Conservation (phyloP, 1,140 invertebrate species). For the Lasaia peninsularis region DNA sequence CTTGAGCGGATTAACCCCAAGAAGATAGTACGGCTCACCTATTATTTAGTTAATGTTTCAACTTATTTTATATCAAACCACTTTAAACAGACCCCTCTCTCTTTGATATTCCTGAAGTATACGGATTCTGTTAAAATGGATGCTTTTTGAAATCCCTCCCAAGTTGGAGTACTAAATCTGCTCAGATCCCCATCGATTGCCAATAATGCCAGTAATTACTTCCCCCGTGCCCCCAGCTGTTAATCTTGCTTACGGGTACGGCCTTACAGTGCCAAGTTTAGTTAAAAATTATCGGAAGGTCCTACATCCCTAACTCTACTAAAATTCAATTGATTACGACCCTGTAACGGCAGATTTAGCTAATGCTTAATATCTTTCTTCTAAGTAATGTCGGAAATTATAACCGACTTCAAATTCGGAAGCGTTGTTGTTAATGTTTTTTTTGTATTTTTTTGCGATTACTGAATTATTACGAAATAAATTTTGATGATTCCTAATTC, state of each 20-base stretch:
- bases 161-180: slow-evolving; percentile 42
- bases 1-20: slow-evolving; percentile 32
- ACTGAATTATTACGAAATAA: too few relatives aligned
- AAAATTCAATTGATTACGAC: slow-evolving; percentile 9
- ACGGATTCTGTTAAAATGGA: slow-evolving; percentile 24
- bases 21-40: slow-evolving; percentile 33
- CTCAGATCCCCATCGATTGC: slow-evolving; percentile 41
- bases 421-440: too few relatives aligned
- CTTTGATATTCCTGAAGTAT: slow-evolving; percentile 2
- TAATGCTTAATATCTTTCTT: neutral
- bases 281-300: slow-evolving; percentile 37
- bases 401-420: neutral
- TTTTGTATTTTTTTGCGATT: too few relatives aligned
- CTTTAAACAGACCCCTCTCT: slow-evolving; percentile 18
- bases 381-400: neutral
- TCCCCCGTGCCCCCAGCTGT: slow-evolving; percentile 36
- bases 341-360: neutral
- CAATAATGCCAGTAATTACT: slow-evolving; percentile 49
- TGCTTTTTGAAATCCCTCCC: slow-evolving; percentile 35
- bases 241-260: slow-evolving; percentile 42
- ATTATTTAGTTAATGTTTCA: slow-evolving; percentile 36
- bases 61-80: slow-evolving; percentile 30
- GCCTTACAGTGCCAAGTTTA: slow-evolving; percentile 31
- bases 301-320: neutral
- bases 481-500: too few relatives aligned